Percentiles rank a stretch among this genome's conserved stretches.
Evolutionary conservation across 2,888 invertebrate genomes (phyloP).

Genomic region (Laothoe populi): DNA sequence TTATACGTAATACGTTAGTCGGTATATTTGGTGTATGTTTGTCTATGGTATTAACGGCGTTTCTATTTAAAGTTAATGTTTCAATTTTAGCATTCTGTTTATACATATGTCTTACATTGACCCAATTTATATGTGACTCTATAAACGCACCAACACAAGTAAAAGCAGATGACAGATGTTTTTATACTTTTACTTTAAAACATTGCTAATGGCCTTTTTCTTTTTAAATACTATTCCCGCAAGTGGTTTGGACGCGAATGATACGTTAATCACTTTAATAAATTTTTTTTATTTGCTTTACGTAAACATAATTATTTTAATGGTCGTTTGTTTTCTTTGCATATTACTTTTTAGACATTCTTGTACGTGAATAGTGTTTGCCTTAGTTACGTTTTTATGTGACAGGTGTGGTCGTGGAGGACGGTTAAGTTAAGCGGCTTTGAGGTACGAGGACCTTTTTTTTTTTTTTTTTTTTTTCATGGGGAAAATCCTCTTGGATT

Average conservation of each 20-base stretch:
- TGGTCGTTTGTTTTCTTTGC: slow-evolving; percentile 13
- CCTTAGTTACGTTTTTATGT: slow-evolving; percentile 6
- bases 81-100: slow-evolving; percentile 1
- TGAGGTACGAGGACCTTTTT: neutral
- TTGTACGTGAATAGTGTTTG: neutral
- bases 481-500: no score
- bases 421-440: neutral
- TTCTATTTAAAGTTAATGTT: neutral
- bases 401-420: neutral
- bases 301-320: slow-evolving; percentile 21
- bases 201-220: neutral
- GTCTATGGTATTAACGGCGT: neutral
- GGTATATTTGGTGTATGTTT: no score
- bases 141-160: neutral
- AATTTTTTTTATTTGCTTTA: slow-evolving; percentile 12
- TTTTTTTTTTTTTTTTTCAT: no score
- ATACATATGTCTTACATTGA: slow-evolving; percentile 11
- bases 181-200: slow-evolving; percentile 7
- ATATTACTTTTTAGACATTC: neutral
- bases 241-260: neutral
- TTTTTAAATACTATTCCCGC: slow-evolving; percentile 2
- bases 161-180: neutral
- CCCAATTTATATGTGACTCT: slow-evolving; percentile 15
- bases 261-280: slow-evolving; percentile 19
- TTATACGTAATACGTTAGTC: no score